These are phyloP conservation scores for Harlomillsia oculata DNA, from an alignment of 1,140 invertebrate genomes.

Conservation along the genomic window DNA sequence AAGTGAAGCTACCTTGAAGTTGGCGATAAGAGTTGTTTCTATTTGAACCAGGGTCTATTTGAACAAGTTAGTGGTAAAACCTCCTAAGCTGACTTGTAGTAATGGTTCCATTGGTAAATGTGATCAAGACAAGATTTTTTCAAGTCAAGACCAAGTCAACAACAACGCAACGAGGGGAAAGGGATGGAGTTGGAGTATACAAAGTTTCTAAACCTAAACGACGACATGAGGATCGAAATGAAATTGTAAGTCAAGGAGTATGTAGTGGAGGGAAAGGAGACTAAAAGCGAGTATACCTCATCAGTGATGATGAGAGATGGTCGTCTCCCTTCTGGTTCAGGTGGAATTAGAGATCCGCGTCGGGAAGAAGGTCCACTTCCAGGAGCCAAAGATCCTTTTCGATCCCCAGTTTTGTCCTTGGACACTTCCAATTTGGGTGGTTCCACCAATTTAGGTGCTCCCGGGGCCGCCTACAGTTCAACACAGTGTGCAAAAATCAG, in stretches of 20 bases:
- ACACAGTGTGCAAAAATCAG: constrained; percentile 3
- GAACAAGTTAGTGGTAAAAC: too few species aligned
- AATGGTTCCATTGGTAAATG: too few species aligned
- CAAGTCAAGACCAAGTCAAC: too few species aligned
- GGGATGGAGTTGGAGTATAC: not conserved
- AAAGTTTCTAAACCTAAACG: not conserved
- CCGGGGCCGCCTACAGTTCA: constrained; percentile 17
- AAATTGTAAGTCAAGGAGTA: not conserved
- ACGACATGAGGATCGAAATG: too few species aligned
- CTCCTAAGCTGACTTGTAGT: too few species aligned
- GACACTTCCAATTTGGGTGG: constrained; percentile 61
- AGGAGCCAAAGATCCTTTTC: constrained; percentile 65
- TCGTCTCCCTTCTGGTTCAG: constrained; percentile 68
- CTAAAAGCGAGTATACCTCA: constrained; percentile 57
- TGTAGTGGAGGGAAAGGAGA: not conserved
- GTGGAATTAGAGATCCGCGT: constrained; percentile 67
- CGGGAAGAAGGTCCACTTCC: constrained; percentile 54
- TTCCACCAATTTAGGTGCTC: constrained; percentile 26
- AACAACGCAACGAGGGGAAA: too few species aligned
- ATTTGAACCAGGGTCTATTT: too few species aligned
- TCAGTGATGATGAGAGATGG: constrained; percentile 84
- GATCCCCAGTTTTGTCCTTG: constrained; percentile 59
- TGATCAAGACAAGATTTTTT: too few species aligned
- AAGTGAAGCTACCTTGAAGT: too few species aligned
- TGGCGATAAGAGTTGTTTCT: too few species aligned